A percentile compares a stretch with the other conserved stretches of the same genome.
Conservation (phyloP, 2,113 vertebrate genomes). For the Nyctereutes procyonoides region DNA sequence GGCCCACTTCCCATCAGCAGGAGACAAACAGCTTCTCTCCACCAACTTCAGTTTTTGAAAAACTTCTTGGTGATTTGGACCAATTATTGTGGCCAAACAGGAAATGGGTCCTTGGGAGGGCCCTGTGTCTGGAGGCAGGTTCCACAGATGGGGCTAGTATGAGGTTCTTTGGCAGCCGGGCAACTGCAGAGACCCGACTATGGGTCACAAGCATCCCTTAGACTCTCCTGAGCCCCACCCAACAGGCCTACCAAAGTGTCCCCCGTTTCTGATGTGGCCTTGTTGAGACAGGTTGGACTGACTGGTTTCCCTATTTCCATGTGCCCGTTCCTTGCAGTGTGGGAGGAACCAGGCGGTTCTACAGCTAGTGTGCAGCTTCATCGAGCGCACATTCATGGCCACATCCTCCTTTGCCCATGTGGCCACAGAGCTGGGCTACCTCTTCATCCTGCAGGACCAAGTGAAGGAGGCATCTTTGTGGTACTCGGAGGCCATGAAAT, state of each 20-base stretch:
- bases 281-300: neutral
- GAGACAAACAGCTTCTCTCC: neutral
- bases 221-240: neutral
- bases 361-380: slow-evolving; percentile 80
- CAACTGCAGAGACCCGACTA: neutral
- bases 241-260: neutral
- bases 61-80: neutral
- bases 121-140: neutral
- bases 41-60: neutral
- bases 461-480: slow-evolving; percentile 83
- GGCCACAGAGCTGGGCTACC: slow-evolving; percentile 85
- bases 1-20: neutral
- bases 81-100: neutral
- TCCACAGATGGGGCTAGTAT: neutral
- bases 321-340: slow-evolving; percentile 79
- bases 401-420: slow-evolving; percentile 60
- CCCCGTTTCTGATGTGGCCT: neutral
- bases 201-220: neutral
- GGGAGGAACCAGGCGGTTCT: slow-evolving; percentile 82
- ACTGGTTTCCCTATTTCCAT: neutral
- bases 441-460: slow-evolving; percentile 83
- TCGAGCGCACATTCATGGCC: slow-evolving; percentile 74
- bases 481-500: slow-evolving; percentile 84
- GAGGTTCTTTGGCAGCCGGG: neutral
- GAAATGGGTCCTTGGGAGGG: neutral